Evolutionary conservation across 2,888 invertebrate genomes (phyloP).

Genomic region (Anthrax anthrax): DNA sequence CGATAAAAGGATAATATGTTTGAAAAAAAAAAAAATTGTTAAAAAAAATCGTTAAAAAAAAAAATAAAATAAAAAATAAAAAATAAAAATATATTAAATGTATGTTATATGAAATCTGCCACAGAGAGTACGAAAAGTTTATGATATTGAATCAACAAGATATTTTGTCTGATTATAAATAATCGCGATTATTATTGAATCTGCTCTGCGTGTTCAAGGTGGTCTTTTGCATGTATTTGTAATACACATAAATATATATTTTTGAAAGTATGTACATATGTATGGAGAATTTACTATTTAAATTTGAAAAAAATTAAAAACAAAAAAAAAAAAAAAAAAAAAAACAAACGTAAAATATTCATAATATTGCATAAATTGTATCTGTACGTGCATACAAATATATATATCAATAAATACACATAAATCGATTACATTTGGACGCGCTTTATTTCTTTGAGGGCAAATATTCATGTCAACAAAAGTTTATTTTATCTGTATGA

Average conservation of each 20-base stretch:
- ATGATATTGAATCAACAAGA: constrained; percentile 12
- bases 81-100: too few relatives aligned
- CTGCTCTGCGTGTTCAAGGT: constrained; percentile 4
- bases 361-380: too few relatives aligned
- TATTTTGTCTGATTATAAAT: constrained; percentile 9
- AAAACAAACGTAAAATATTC: too few relatives aligned
- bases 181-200: constrained; percentile 11
- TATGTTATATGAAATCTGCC: not conserved
- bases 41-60: not conserved
- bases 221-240: constrained; percentile 1
- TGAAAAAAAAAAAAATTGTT: too few relatives aligned
- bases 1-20: not conserved
- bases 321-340: too few relatives aligned
- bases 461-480: not conserved
- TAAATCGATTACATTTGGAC: not conserved
- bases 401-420: too few relatives aligned
- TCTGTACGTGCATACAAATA: too few relatives aligned
- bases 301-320: too few relatives aligned
- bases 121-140: constrained; percentile 3
- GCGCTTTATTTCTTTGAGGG: not conserved
- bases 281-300: too few relatives aligned
- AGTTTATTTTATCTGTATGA: not conserved
- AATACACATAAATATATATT: too few relatives aligned
- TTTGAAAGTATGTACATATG: too few relatives aligned
- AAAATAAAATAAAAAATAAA: not conserved